Base-by-base conservation (phyloP, 1,140 invertebrate genomes). In the Drosophila persimilis region DNA sequence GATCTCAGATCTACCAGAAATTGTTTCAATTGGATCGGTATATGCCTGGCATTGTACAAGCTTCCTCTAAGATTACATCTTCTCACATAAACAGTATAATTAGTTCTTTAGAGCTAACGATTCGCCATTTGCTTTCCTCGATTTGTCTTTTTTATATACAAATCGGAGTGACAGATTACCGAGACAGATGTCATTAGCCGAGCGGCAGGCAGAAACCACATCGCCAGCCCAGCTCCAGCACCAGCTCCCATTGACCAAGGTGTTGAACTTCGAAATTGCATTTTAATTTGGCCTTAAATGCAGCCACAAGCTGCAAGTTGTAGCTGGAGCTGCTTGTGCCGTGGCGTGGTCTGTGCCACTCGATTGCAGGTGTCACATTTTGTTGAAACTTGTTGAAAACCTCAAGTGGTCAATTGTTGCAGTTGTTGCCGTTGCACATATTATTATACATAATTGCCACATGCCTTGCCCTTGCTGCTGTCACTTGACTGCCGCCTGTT, bases 281-380 rank as follows among this genome's bases (percentile, higher is more conserved):
- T 84, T 84, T 80, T 80, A 84, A 84, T 84, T 85, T 85, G 80
- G 54, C 55, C 78, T 55, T 50, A 64, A 69, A 51, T 69, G 51
- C 39, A 59, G 35, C 58, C 41, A 26, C 45, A 63, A 44, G 52
- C 35, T 39, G 11, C 3, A 39, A 52, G 24, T 60, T 29, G 31
- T 39, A 52, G 20, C 65, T 48, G 62, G 46, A 46, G 47, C 20
- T 8, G 48, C 13, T 15, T 15, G 2, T 51, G 24, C 0, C 24
- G 24, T 13, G 50, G 17, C n/a, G 15, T n/a, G 31, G 22, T 47
- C 56, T 48, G 24, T 31, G 26, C 46, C 31, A 44, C 46, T 50
- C 80, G 65, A 62, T 73, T 80, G 81, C 80, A 86, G 81, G 81
- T 85, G 80, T 81, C 81, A 86, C 80, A 80, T 66, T 73, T 66